A percentile compares a stretch with the other conserved stretches of the same genome.
Conservation (phyloP, 2,888 invertebrate species). For the Lepetodrilus schrolli region DNA sequence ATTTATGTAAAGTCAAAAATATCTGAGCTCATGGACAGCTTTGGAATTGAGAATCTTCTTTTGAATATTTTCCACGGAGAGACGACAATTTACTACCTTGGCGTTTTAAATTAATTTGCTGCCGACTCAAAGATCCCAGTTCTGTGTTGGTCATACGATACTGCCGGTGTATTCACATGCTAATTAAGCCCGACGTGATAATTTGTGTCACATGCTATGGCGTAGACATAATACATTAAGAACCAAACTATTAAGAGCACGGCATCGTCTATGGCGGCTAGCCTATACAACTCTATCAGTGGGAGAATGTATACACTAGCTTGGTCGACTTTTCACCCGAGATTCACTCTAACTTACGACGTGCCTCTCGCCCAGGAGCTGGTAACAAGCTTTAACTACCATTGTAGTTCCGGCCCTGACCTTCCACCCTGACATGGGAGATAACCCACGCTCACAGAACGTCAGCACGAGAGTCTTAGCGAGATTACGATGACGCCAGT, state of each 20-base stretch:
- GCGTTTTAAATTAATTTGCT: too few relatives aligned
- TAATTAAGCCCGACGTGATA: background rate
- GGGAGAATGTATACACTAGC: background rate
- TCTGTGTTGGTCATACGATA: too few relatives aligned
- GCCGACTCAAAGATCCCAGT: too few relatives aligned
- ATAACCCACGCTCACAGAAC: constrained; percentile 1
- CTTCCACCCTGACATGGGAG: background rate
- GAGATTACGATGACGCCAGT: constrained; percentile 23
- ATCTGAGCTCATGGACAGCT: too few relatives aligned
- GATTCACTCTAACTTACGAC: background rate
- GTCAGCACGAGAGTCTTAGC: constrained; percentile 15
- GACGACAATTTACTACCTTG: too few relatives aligned
- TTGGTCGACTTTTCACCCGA: constrained; percentile 6
- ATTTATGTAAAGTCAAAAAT: too few relatives aligned
- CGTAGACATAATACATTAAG: constrained; percentile 3
- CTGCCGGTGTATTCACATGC: too few relatives aligned
- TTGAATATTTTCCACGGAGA: too few relatives aligned
- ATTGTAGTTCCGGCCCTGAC: background rate
- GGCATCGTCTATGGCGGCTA: background rate
- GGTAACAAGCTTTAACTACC: constrained; percentile 1
- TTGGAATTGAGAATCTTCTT: too few relatives aligned
- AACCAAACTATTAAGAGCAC: background rate
- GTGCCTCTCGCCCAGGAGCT: constrained; percentile 6
- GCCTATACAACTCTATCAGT: background rate
- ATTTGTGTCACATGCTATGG: background rate